Base-by-base conservation (phyloP, 2,113 vertebrate genomes). In the Siniperca chuatsi region DNA sequence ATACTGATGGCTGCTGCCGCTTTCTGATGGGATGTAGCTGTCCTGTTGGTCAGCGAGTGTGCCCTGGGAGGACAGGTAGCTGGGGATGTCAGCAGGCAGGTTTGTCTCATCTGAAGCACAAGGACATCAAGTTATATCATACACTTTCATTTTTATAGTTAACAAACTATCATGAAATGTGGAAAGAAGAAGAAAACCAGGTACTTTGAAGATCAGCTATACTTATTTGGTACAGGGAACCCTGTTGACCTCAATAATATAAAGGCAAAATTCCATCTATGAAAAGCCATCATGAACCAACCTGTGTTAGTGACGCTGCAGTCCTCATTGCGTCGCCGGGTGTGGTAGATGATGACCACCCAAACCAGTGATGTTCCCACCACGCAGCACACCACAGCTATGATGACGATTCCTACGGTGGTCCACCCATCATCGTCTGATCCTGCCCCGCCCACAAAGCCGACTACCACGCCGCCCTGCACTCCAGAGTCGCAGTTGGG, bases 291-390 rank as follows among this genome's bases (percentile, higher is more conserved):
- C 3, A 18, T 8, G 20, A 29, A 21, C 96, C 78, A 83, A 99
- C 98, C 98, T 93, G 98, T 99, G 94, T 99, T 99, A 91, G 98
- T 98, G 70, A 99, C 96, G 84, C 98, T 99, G 93, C 98, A 99
- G 90, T 98, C 98, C 80, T 99, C 98, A 1, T 95, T 97, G 72
- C 97, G 97, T 60, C 97, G 95, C 69, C 98, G 96, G 0, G 98
- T 99, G 95, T 99, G 98, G 94, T 99, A 99, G 78, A 99, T 99
- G 92, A 99, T 99, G 93, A 99, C 96, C 92, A 99, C 98, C 98
- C 98, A 99, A 78, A 99, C 98, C 15, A 99, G 95, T 0, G 98
- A 99, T 4, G 98, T 99, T 85, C 98, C 98, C 87, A 99, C 98
- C 90, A 99, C 98, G 40, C 98, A 99, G 95, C 98, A 99, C 65